Evolutionary conservation across 2,113 vertebrate genomes (phyloP), one percentile per base, ranked within the genome.

Genomic region (Pimephales promelas): DNA sequence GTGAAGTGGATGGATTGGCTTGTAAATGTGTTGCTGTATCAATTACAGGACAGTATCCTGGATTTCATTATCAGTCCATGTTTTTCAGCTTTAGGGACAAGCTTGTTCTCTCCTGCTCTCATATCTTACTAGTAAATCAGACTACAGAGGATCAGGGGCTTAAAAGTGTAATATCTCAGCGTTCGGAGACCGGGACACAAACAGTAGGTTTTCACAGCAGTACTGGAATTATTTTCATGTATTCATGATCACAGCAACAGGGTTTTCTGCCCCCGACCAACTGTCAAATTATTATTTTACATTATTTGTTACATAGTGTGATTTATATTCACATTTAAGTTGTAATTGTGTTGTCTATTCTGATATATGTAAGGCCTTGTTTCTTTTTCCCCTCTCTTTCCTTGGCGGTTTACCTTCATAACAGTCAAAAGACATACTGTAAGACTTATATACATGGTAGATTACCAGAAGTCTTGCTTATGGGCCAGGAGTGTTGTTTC

Each of bases 151-250:
- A 74, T n/a, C 81, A 74, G 56, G 34, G 16, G 31, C 34, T 80
- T 71, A 61, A 66, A 71, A 2, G 74, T 81, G 54, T 74, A 87
- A 28, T 45, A 34, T 62, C 6, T 83, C 47, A 81, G 31, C 83
- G 11, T 80, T 78, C 73, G 36, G 56, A 81, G 87, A 70, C 83
- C 86, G 81, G 83, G 89, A 83, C 81, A 43, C 22, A 70, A 36
- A 14, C 22, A 22, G 79, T 61, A 49, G 72, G 62, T 78, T 82
- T 49, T 83, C 31, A 36, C 20, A n/a, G 74, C 7, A 77, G 71
- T 88, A 76, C 89, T 91, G 86, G 87, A 84, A 84, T 81, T 72
- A 73, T 73, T 66, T 86, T 64, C 68, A 82, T 83, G 59, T 72
- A 84, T 87, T 88, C 62, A 82, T 59, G 14, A 61, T 11, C 14